Evolutionary conservation across 2,113 vertebrate genomes (phyloP), one percentile per base, ranked within the genome.

Genomic region (Festucalex cinctus): DNA sequence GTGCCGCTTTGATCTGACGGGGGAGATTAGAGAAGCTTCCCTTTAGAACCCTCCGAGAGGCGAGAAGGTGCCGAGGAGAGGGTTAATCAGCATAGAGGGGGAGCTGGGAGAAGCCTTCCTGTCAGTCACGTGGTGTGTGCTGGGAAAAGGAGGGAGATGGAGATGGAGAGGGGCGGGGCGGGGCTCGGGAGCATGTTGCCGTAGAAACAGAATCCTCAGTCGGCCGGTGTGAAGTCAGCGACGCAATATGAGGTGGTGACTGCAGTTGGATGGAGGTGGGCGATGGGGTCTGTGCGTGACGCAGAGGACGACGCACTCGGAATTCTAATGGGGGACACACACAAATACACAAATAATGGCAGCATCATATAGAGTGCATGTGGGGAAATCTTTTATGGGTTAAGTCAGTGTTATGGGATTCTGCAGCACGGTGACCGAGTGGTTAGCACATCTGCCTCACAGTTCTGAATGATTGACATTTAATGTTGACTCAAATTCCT

Each of bases 141-240:
- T 71, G 71, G 88, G 86, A 88, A 90, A 70, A 57, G 60, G 75
- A 26, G 63, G 63, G n/a, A 61, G 66, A 60, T 46, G 63, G n/a
- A 61, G 66, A 60, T 46, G 9, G 54, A 71, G 74, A 79, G 12
- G 43, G 70, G 70, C 63, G 78, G 81, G 70, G 86, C 84, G 81
- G 89, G 87, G 84, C 83, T 79, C 73, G 44, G 76, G 77, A 81
- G 69, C 76, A 56, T 72, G 90, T 91, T 91, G 88, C 89, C 88
- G 70, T 91, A 85, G 90, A 87, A 91, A 91, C 89, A 81, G 84
- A 85, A 88, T 86, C 86, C 86, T 88, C 83, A 65, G 85, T 85
- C 85, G 88, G 86, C 86, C 81, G 65, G 82, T 86, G 88, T 90
- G 86, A 89, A 90, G 90, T 90, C 89, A 90, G 86, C 85, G 73